Evolutionary conservation across 2,797 vertebrate species (phyloP).

Genomic region (Lacerta viridis): DNA sequence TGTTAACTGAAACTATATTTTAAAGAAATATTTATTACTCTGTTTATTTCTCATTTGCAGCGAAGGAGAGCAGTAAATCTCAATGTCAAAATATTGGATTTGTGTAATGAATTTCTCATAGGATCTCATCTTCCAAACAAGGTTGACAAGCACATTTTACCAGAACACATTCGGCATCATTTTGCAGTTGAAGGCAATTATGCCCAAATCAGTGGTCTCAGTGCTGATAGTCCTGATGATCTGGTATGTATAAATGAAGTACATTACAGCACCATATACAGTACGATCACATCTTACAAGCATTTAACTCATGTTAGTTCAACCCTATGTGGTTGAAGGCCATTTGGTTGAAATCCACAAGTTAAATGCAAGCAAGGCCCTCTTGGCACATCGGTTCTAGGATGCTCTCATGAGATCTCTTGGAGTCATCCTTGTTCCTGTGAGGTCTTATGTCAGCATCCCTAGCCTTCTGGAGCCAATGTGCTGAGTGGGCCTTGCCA

Average conservation of each 20-base stretch:
- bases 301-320: too few relatives aligned
- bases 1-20: background rate
- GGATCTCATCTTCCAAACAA: slow-evolving; percentile 90
- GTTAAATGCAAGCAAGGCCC: too few relatives aligned
- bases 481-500: too few relatives aligned
- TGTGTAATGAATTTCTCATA: slow-evolving; percentile 90
- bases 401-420: too few relatives aligned
- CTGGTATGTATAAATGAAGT: slow-evolving; percentile 81
- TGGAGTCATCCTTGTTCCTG: too few relatives aligned
- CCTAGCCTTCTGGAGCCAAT: too few relatives aligned
- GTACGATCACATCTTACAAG: too few relatives aligned
- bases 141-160: slow-evolving; percentile 88
- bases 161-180: slow-evolving; percentile 86
- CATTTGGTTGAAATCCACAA: too few relatives aligned
- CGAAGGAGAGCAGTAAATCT: slow-evolving; percentile 91
- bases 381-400: too few relatives aligned
- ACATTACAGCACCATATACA: background rate
- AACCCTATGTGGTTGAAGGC: too few relatives aligned
- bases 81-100: slow-evolving; percentile 92
- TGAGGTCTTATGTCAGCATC: too few relatives aligned
- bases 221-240: slow-evolving; percentile 90
- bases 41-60: slow-evolving; percentile 76
- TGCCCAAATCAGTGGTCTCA: slow-evolving; percentile 87
- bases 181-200: slow-evolving; percentile 89
- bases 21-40: background rate